Percentiles rank a stretch among this genome's conserved stretches.
Conservation (phyloP, 92 coral and sea anemone genomes). For the Porites lobata region DNA sequence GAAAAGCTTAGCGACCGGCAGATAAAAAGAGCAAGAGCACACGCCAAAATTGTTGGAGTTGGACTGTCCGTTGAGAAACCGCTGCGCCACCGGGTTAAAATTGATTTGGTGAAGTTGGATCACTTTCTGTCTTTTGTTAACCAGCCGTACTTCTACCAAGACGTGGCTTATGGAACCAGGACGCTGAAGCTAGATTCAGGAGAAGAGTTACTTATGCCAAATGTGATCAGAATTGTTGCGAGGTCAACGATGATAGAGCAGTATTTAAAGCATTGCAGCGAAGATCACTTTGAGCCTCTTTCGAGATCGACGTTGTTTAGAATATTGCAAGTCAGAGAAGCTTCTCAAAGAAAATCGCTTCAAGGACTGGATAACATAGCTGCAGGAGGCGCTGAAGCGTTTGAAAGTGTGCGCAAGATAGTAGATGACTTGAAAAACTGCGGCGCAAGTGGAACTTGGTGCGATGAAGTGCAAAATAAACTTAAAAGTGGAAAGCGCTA, state of each 20-base stretch:
- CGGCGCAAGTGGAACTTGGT: constrained; percentile 62
- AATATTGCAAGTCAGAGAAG: too few species aligned
- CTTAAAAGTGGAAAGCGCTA: constrained; percentile 62
- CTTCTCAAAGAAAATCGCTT: too few species aligned
- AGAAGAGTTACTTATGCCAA: constrained; percentile 69
- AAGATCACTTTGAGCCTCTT: constrained; percentile 54
- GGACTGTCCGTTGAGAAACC: constrained; percentile 12
- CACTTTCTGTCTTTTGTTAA: too few species aligned
- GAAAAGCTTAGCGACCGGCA: too few species aligned
- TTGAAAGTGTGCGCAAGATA: constrained; percentile 54
- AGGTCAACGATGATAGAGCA: constrained; percentile 53
- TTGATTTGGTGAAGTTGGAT: constrained; percentile 50
- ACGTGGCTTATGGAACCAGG: constrained; percentile 41
- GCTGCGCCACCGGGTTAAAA: constrained; percentile 48
- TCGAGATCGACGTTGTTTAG: constrained; percentile 22
- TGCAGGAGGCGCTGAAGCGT: constrained; percentile 62
- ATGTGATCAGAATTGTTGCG: constrained; percentile 37
- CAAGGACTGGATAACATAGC: constrained; percentile 5
- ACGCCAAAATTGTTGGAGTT: too few species aligned
- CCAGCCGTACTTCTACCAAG: too few species aligned
- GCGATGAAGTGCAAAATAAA: constrained; percentile 46
- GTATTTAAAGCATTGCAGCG: constrained; percentile 44
- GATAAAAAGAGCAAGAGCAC: too few species aligned
- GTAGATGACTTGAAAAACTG: constrained; percentile 56
- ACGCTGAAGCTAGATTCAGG: constrained; percentile 59